Conservation (phyloP, 1,140 invertebrate genomes). For the Drosophila burlai region DNA sequence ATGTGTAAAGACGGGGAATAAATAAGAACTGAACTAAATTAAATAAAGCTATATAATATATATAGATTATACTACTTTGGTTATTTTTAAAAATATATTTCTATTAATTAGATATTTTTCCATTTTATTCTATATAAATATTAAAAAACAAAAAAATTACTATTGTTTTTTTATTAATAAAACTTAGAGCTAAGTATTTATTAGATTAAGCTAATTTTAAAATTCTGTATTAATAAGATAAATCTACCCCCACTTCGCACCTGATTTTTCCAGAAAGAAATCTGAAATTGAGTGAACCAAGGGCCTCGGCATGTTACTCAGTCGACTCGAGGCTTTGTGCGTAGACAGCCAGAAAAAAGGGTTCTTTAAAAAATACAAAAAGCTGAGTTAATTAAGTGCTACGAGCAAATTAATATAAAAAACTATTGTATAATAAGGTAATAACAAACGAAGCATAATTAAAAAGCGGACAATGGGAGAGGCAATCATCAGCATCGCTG, state of each 20-base stretch:
- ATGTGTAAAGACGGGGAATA: not conserved
- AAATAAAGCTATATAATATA: not conserved
- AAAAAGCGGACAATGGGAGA: constrained; percentile 50
- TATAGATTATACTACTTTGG: no score
- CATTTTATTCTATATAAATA: not conserved
- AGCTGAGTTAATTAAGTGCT: constrained; percentile 7
- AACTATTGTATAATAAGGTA: constrained; percentile 47
- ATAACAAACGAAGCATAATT: constrained; percentile 55
- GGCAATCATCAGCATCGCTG: constrained; percentile 46
- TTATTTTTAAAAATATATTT: no score
- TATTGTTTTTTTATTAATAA: not conserved
- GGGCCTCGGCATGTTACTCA: constrained; percentile 21
- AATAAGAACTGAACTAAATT: not conserved
- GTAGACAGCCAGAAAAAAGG: constrained; percentile 18
- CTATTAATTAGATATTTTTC: no score
- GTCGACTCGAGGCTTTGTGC: constrained; percentile 47
- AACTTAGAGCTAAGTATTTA: not conserved
- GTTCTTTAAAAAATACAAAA: constrained; percentile 1
- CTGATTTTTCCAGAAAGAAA: constrained; percentile 55
- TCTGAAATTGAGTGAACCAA: constrained; percentile 58
- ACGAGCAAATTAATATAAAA: constrained; percentile 12
- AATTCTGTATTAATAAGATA: not conserved
- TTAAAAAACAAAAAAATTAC: not conserved
- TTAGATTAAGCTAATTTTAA: not conserved
- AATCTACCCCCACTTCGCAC: constrained; percentile 23